A percentile compares a stretch with the other conserved stretches of the same genome.
Conservation (phyloP, 2,797 vertebrate species). For the Phoebastria nigripes region DNA sequence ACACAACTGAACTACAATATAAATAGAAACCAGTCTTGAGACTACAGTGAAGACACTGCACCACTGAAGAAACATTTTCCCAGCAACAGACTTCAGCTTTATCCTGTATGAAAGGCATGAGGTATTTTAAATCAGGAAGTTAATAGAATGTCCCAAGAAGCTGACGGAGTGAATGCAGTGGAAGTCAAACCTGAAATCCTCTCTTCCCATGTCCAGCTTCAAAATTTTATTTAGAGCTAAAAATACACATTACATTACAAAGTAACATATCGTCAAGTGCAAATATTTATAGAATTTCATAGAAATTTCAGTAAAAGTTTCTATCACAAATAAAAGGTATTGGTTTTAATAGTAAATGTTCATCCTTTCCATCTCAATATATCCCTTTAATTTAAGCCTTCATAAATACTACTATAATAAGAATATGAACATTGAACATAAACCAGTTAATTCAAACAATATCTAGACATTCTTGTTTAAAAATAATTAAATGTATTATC, state of each 20-base stretch:
- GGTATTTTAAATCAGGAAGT: background rate
- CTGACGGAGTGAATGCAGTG: background rate
- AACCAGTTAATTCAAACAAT: background rate
- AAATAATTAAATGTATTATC: background rate
- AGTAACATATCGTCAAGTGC: background rate
- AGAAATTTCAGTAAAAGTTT: background rate
- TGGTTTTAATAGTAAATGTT: background rate
- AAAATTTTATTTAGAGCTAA: background rate
- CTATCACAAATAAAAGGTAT: background rate
- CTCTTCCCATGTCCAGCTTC: background rate
- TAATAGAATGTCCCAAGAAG: background rate
- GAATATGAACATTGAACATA: background rate
- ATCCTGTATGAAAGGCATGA: background rate
- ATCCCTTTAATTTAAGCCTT: background rate
- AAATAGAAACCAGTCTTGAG: background rate
- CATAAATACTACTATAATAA: background rate
- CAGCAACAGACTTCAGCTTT: background rate
- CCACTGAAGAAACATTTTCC: background rate
- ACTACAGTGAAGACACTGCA: background rate
- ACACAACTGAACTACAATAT: background rate
- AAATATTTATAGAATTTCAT: background rate
- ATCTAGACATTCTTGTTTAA: background rate
- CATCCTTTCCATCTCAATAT: too few species aligned
- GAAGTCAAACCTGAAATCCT: background rate
- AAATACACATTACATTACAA: background rate